These are phyloP conservation scores for Mus musculus DNA, from an alignment of 2,113 vertebrate genomes.

Conservation along the genomic window GRCm39 chr15:94787001-94787500, in stretches of 20 bases:
- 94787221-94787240: not conserved
- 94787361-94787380: too few species aligned
- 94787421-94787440: not conserved
- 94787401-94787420: not conserved
- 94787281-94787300: not conserved
- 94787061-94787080: slow-evolving; percentile 35
- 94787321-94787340: not conserved
- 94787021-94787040: slow-evolving; percentile 53
- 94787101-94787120: slow-evolving; percentile 64
- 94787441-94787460: slow-evolving; percentile 25
- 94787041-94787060: slow-evolving; percentile 53
- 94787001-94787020: slow-evolving; percentile 51
- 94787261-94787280: not conserved
- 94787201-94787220: not conserved
- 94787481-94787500: not conserved
- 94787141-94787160: slow-evolving; percentile 50
- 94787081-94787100: slow-evolving; percentile 70
- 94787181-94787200: slow-evolving; percentile 33
- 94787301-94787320: not conserved
- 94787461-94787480: slow-evolving; percentile 48
- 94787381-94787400: not conserved
- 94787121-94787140: slow-evolving; percentile 19
- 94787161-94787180: slow-evolving; percentile 15
- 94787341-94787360: not conserved
- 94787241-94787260: not conserved